Evolutionary conservation across 2,797 vertebrate genomes (phyloP).

Genomic region (Remorina albescens): DNA sequence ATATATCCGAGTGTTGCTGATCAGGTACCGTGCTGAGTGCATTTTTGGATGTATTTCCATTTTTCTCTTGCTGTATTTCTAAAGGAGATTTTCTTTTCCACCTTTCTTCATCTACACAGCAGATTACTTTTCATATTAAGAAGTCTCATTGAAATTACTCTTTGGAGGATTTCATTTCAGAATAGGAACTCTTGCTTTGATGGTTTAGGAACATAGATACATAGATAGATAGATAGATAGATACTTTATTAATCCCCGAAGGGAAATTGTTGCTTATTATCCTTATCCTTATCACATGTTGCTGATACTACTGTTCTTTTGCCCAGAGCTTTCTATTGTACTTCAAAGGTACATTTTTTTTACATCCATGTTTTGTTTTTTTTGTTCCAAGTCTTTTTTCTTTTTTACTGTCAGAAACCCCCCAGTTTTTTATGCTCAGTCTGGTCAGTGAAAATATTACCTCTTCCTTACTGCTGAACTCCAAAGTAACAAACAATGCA

Average conservation of each 20-base stretch:
- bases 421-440: not conserved
- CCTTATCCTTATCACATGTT: too few species aligned
- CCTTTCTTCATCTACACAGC: not conserved
- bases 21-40: not conserved
- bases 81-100: too few species aligned
- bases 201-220: not conserved
- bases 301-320: not conserved
- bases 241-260: too few species aligned
- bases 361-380: too few species aligned
- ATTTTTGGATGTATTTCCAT: not conserved
- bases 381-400: not conserved
- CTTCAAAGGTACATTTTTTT: not conserved
- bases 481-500: not conserved
- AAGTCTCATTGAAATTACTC: too few species aligned
- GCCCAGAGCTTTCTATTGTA: too few species aligned
- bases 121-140: too few species aligned
- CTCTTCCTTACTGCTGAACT: not conserved
- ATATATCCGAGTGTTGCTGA: too few species aligned
- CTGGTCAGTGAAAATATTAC: not conserved
- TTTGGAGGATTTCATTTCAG: not conserved
- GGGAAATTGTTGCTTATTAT: too few species aligned
- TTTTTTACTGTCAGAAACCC: not conserved
- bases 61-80: too few species aligned
- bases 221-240: too few species aligned
- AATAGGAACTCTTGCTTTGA: not conserved